Evolutionary conservation across 2,797 vertebrate species (phyloP).

Genomic region (Chloroceryle amazona): DNA sequence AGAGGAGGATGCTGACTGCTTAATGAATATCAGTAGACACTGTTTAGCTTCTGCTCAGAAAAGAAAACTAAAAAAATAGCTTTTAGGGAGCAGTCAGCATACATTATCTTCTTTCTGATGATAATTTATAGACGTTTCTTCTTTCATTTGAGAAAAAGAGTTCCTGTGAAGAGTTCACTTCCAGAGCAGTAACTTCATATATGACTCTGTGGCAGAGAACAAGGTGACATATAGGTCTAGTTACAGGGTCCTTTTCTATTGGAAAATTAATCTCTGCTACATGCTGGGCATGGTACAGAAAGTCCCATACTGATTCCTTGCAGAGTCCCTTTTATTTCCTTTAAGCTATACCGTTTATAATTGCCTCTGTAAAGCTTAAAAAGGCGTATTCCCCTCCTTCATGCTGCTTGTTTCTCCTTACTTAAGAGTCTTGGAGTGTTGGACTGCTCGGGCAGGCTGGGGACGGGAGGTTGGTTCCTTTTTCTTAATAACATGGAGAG

Average conservation of each 20-base stretch:
- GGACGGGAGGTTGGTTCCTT: not conserved
- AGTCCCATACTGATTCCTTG: not conserved
- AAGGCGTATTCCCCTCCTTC: not conserved
- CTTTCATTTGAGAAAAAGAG: not conserved
- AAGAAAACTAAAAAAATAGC: not conserved
- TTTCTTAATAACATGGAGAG: not conserved
- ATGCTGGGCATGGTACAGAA: not conserved
- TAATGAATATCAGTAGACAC: constrained; percentile 60
- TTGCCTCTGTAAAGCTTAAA: not conserved
- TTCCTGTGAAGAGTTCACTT: not conserved
- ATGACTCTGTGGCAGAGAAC: constrained; percentile 8
- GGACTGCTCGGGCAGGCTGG: not conserved
- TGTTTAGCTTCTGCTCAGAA: not conserved
- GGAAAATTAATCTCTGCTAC: constrained; percentile 33
- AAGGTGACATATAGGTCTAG: constrained; percentile 14
- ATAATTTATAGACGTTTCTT: constrained; percentile 6
- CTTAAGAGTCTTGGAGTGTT: not conserved
- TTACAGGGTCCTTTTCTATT: not conserved
- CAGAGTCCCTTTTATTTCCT: not conserved
- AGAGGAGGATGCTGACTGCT: constrained; percentile 61
- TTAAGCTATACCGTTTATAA: not conserved
- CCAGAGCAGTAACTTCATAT: constrained; percentile 3
- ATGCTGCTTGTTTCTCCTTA: not conserved
- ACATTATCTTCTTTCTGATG: constrained; percentile 32
- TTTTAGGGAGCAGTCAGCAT: constrained; percentile 18